Conservation (phyloP, 2,113 vertebrate species). For the Pleuronectes platessa region DNA sequence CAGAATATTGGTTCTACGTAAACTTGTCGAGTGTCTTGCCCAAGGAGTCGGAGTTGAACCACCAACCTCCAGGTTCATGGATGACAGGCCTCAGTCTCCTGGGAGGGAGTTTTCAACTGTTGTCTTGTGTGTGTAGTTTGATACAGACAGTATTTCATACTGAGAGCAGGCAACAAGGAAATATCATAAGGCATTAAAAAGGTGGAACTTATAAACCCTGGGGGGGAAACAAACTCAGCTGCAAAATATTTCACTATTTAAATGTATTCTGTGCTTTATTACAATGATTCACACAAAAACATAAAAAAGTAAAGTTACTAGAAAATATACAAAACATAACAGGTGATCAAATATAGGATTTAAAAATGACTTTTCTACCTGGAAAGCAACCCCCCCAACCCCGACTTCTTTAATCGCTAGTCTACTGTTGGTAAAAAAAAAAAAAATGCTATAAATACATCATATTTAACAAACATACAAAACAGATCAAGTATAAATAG, state of each 20-base stretch:
- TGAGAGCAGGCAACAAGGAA: too few species aligned
- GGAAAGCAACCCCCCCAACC: not conserved
- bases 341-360: slow-evolving; percentile 53
- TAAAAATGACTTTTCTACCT: not conserved
- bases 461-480: slow-evolving; percentile 64
- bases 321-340: slow-evolving; percentile 73
- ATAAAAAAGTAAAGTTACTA: slow-evolving; percentile 65
- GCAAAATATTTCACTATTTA: slow-evolving; percentile 60
- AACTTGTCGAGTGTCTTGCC: too few species aligned
- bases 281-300: slow-evolving; percentile 62
- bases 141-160: too few species aligned
- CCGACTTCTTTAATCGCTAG: slow-evolving; percentile 20
- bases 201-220: not conserved
- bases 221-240: too few species aligned
- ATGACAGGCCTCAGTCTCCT: too few species aligned
- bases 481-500: slow-evolving; percentile 71
- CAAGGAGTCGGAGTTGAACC: too few species aligned
- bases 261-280: slow-evolving; percentile 55
- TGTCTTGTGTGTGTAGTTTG: too few species aligned
- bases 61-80: too few species aligned
- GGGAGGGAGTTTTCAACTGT: too few species aligned
- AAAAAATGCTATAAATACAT: slow-evolving; percentile 63
- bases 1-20: too few species aligned
- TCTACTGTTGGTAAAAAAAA: slow-evolving; percentile 42
- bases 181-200: not conserved